These are phyloP conservation scores for Axinella damicornis DNA, from an alignment of 37 sponge, comb jelly and placozoan species.

Conservation along the genomic window DNA sequence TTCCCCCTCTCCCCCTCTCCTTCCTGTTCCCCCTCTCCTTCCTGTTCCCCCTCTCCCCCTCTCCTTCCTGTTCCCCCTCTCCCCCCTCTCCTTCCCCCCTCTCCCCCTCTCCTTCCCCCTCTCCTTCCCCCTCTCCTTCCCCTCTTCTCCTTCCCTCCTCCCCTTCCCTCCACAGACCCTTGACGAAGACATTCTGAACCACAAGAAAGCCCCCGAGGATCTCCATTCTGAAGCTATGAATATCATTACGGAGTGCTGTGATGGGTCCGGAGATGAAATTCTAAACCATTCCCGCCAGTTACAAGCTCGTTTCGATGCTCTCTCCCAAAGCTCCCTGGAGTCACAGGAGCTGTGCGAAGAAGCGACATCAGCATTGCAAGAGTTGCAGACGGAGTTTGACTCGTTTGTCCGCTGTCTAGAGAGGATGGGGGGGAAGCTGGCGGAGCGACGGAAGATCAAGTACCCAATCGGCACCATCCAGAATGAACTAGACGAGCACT, in stretches of 20 bases:
- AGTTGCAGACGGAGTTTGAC: constrained; percentile 10
- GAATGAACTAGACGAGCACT: constrained; percentile 44
- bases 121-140: background rate
- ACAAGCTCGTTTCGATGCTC: constrained; percentile 6
- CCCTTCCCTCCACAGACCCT: constrained; percentile 1
- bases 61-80: background rate
- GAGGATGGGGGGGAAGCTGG: background rate
- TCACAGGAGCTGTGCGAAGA: constrained; percentile 54
- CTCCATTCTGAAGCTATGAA: background rate
- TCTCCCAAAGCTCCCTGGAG: constrained; percentile 25
- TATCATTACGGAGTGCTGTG: constrained; percentile 3
- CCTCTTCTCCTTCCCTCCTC: too few relatives aligned
- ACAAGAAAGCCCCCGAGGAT: constrained; percentile 21
- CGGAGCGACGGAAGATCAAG: constrained; percentile 22
- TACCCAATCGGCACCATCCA: constrained; percentile 55
- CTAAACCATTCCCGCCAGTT: background rate
- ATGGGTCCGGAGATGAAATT: constrained; percentile 21
- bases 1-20: too few relatives aligned
- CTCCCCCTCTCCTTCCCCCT: too few relatives aligned
- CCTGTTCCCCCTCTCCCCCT: too few relatives aligned
- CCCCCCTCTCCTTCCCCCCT: background rate
- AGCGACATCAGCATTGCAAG: constrained; percentile 37
- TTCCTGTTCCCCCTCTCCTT: too few relatives aligned
- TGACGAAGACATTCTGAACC: constrained; percentile 22
- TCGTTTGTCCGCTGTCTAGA: constrained; percentile 20